A percentile compares a stretch with the other conserved stretches of the same genome.
phyloP scores from a whole-genome alignment of 2,888 invertebrate species.

The Idaea dimidiata region DNA sequence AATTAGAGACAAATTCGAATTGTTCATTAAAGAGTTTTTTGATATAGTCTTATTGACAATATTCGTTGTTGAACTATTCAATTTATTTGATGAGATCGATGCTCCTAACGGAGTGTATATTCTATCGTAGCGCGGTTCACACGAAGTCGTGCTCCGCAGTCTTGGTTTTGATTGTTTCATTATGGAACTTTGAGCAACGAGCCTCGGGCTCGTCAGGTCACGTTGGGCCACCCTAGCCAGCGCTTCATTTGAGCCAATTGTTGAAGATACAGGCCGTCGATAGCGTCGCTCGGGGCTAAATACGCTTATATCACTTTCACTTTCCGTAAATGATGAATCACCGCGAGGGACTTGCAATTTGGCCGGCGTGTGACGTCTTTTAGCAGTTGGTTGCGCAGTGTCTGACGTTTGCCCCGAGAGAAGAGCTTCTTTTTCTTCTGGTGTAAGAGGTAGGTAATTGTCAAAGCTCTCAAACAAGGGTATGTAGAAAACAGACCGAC shows the following conservation, averaged over 20 bases:
- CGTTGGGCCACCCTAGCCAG: slow-evolving; percentile 63
- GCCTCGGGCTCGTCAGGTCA: slow-evolving; percentile 65
- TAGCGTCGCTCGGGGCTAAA: slow-evolving; percentile 64
- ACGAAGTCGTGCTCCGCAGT: slow-evolving; percentile 68
- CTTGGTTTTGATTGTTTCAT: slow-evolving; percentile 61
- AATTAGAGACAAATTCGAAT: slow-evolving; percentile 68
- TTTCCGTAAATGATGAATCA: slow-evolving; percentile 70
- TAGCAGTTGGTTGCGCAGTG: slow-evolving; percentile 46
- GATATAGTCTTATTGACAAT: slow-evolving; percentile 55
- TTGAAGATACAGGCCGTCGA: slow-evolving; percentile 68
- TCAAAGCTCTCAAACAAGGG: slow-evolving; percentile 83
- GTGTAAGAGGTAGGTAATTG: slow-evolving; percentile 78
- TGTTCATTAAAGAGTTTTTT: slow-evolving; percentile 60
- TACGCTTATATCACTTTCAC: slow-evolving; percentile 69
- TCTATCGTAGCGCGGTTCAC: slow-evolving; percentile 72
- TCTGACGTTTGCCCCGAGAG: slow-evolving; percentile 59
- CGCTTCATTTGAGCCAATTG: slow-evolving; percentile 70
- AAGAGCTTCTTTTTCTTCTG: slow-evolving; percentile 71
- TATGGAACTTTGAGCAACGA: slow-evolving; percentile 60
- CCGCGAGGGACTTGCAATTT: slow-evolving; percentile 55
- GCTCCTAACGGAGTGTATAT: slow-evolving; percentile 67
- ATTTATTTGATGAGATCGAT: slow-evolving; percentile 64
- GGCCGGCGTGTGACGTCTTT: slow-evolving; percentile 54
- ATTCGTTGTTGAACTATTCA: slow-evolving; percentile 62
- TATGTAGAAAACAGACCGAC: slow-evolving; percentile 89